A percentile compares a stretch with the other conserved stretches of the same genome.
These are phyloP conservation scores for Halictus rubicundus DNA, from an alignment of 1,140 invertebrate species.

Conservation along the genomic window DNA sequence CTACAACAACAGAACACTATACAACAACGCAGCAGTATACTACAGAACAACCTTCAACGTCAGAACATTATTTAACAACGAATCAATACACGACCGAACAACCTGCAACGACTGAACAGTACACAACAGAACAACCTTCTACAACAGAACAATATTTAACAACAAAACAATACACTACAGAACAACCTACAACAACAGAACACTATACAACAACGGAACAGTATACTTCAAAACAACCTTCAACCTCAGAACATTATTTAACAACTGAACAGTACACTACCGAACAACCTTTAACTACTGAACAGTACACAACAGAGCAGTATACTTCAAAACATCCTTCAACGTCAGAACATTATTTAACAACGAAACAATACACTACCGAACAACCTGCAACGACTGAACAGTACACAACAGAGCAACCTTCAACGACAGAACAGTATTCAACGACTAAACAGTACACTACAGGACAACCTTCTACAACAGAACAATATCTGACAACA, in stretches of 20 bases:
- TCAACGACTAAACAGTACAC: no score
- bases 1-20: background rate
- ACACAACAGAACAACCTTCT: background rate
- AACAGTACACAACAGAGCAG: conserved; percentile 1
- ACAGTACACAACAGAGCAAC: background rate
- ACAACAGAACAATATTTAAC: background rate
- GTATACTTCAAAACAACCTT: background rate
- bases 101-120: background rate
- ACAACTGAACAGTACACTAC: background rate
- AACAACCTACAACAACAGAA: no score
- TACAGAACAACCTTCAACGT: background rate
- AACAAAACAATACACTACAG: background rate
- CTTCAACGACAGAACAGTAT: background rate
- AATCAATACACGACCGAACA: background rate
- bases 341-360: background rate
- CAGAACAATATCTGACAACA: background rate
- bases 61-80: background rate
- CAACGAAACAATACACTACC: background rate
- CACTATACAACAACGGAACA: no score
- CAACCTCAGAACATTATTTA: no score
- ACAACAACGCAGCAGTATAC: no score
- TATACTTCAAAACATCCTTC: no score
- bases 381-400: background rate
- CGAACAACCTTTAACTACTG: background rate
- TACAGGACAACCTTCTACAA: background rate